Evolutionary conservation across 1,140 invertebrate genomes (phyloP).

Genomic region (Drosophila dunni): DNA sequence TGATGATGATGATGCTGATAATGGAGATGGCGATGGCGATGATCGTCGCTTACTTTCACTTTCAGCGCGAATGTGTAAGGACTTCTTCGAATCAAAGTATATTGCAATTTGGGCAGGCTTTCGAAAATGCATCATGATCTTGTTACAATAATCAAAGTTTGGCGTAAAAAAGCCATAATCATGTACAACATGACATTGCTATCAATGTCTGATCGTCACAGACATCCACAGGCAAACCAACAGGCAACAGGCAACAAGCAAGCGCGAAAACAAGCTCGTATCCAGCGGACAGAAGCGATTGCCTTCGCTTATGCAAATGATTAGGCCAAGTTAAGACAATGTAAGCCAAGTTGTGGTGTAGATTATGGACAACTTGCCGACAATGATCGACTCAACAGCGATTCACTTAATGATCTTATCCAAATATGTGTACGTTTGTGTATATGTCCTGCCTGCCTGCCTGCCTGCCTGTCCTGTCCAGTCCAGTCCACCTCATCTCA

Average conservation of each 20-base stretch:
- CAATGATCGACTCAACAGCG: conserved; percentile 45
- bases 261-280: conserved; percentile 32
- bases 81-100: conserved; percentile 46
- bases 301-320: conserved; percentile 63
- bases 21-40: conserved; percentile 22
- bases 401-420: conserved; percentile 41
- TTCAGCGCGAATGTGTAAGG: conserved; percentile 62
- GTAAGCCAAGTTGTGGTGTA: conserved; percentile 21
- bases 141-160: conserved; percentile 74
- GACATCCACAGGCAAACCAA: background rate
- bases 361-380: conserved; percentile 12
- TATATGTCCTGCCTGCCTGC: conserved; percentile 1
- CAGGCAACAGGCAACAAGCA: conserved; percentile 23
- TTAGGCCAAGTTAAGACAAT: conserved; percentile 18
- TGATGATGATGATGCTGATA: background rate
- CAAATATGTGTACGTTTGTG: background rate
- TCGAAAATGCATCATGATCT: conserved; percentile 80
- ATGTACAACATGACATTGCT: conserved; percentile 52
- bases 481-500: conserved; percentile 29
- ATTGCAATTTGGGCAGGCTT: conserved; percentile 72
- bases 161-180: conserved; percentile 64
- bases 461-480: background rate
- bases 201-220: conserved; percentile 26
- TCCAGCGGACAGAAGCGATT: conserved; percentile 17
- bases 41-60: conserved; percentile 70